phyloP scores from a whole-genome alignment of 2,797 vertebrate genomes.

The Cheirogaleus major region DNA sequence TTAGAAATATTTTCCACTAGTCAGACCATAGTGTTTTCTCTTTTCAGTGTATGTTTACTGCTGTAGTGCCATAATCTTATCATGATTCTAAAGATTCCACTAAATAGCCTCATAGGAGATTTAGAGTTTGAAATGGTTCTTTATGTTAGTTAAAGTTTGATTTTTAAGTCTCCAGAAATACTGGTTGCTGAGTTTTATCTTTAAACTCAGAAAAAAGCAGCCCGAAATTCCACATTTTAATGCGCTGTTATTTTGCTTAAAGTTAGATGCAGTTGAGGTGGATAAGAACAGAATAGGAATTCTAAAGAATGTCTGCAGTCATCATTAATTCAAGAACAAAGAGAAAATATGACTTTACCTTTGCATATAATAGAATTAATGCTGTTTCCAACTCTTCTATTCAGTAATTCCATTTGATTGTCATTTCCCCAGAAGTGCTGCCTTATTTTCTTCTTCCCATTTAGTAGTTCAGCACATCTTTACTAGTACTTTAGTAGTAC shows the following conservation, averaged over 20 bases:
- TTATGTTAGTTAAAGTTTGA: not conserved
- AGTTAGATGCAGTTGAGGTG: not conserved
- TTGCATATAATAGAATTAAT: not conserved
- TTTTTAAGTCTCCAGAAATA: constrained; percentile 16
- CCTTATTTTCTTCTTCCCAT: not conserved
- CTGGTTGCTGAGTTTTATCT: constrained; percentile 4
- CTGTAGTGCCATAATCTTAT: not conserved
- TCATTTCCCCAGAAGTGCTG: not conserved
- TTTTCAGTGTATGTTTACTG: not conserved
- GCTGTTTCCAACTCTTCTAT: not conserved
- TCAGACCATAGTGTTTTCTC: not conserved
- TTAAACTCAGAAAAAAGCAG: not conserved
- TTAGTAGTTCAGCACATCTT: not conserved
- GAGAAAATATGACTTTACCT: not conserved
- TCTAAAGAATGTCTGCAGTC: not conserved
- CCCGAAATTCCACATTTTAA: not conserved
- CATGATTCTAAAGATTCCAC: not conserved
- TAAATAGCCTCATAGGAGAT: not conserved
- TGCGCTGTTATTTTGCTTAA: not conserved
- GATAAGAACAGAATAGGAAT: not conserved
- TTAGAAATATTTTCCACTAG: not conserved
- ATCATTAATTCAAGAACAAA: constrained; percentile 18
- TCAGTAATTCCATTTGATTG: not conserved
- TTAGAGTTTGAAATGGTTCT: not conserved
- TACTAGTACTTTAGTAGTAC: too few relatives aligned